Percentiles rank a stretch among this genome's conserved stretches.
Evolutionary conservation across 2,113 vertebrate species (phyloP).

Genomic region (Plectropomus leopardus): DNA sequence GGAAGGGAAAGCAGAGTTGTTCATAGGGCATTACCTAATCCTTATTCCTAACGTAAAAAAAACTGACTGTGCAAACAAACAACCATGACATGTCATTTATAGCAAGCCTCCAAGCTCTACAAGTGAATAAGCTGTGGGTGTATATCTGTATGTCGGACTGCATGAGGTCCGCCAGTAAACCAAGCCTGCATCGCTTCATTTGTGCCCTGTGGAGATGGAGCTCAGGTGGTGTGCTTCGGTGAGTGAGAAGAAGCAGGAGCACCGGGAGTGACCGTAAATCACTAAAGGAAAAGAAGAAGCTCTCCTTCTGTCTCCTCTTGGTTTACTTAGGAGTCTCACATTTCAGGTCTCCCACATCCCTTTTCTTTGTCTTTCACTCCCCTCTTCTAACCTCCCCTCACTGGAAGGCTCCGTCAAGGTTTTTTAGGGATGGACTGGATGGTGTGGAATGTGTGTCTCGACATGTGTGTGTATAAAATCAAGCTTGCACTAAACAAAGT

Average conservation of each 20-base stretch:
- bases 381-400: background rate
- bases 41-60: background rate
- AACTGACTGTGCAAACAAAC: slow-evolving; percentile 2
- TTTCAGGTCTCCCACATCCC: slow-evolving; percentile 47
- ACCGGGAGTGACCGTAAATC: slow-evolving; percentile 53
- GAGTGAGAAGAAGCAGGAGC: slow-evolving; percentile 40
- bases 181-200: slow-evolving; percentile 4
- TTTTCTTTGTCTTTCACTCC: slow-evolving; percentile 13
- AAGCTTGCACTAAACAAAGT: background rate
- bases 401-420: slow-evolving; percentile 1
- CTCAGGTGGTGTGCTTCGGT: slow-evolving; percentile 13
- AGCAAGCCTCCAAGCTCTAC: background rate
- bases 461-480: background rate
- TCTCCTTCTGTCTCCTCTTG: slow-evolving; percentile 35
- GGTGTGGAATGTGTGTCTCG: background rate
- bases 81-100: slow-evolving; percentile 12
- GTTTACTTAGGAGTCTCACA: slow-evolving; percentile 61
- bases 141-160: background rate
- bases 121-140: background rate
- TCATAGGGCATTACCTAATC: slow-evolving; percentile 15
- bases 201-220: slow-evolving; percentile 16
- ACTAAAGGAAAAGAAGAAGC: slow-evolving; percentile 32
- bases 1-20: slow-evolving; percentile 21
- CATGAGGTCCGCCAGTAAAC: slow-evolving; percentile 2
- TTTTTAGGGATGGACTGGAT: slow-evolving; percentile 8